Evolutionary conservation across 2,797 vertebrate species (phyloP).

Genomic region (Danio choprae): DNA sequence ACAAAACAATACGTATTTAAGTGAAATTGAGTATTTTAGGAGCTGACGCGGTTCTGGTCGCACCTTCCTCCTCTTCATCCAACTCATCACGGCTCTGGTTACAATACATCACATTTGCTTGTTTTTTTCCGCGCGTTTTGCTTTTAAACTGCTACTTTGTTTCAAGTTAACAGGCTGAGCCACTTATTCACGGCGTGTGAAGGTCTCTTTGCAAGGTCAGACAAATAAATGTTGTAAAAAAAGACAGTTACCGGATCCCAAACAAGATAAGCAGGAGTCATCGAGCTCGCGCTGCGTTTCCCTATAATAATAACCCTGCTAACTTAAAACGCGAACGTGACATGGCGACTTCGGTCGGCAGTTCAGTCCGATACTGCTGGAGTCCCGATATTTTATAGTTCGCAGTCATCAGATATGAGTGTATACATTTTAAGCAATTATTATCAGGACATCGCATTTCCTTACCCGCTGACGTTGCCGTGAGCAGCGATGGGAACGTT

Average conservation of each 20-base stretch:
- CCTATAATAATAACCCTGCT: slow-evolving; percentile 4
- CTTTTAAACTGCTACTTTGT: not conserved
- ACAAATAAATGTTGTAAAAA: not conserved
- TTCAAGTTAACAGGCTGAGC: not conserved
- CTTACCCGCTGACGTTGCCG: slow-evolving; percentile 54
- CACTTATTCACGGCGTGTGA: not conserved
- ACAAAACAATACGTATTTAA: not conserved
- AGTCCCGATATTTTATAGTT: slow-evolving; percentile 8
- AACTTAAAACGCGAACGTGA: not conserved
- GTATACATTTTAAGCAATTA: not conserved
- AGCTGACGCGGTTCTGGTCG: slow-evolving; percentile 6
- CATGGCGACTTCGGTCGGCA: not conserved
- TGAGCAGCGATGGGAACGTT: slow-evolving; percentile 44
- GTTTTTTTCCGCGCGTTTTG: not conserved
- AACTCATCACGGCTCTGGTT: slow-evolving; percentile 19
- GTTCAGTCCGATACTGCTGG: not conserved
- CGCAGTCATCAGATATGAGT: not conserved
- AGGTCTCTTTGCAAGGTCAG: not conserved
- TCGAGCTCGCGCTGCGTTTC: slow-evolving; percentile 32
- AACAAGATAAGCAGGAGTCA: slow-evolving; percentile 42
- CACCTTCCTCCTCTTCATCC: slow-evolving; percentile 33
- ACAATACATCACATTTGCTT: slow-evolving; percentile 4
- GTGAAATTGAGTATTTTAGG: not conserved
- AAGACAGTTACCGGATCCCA: slow-evolving; percentile 28
- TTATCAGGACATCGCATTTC: slow-evolving; percentile 26